Conservation (phyloP, 2,888 invertebrate genomes). For the Magallana nippona region DNA sequence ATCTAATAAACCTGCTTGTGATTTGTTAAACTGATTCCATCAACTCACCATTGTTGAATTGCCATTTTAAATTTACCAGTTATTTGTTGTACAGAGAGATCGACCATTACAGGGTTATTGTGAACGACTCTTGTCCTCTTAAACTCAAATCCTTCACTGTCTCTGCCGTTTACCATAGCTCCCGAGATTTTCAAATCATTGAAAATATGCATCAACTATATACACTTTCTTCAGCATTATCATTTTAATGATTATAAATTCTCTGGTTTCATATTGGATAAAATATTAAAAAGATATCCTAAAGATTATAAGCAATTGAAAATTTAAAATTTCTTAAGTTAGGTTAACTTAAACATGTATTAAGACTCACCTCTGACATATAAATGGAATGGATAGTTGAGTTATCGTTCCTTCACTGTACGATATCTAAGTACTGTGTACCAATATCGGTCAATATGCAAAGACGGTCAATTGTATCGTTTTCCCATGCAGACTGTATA, state of each 20-base stretch:
- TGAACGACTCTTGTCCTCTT: background rate
- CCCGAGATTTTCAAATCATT: background rate
- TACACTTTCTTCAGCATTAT: too few species aligned
- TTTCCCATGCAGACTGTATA: background rate
- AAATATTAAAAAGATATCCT: too few species aligned
- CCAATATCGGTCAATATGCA: too few species aligned
- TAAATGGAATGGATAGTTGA: background rate
- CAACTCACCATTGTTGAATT: too few species aligned
- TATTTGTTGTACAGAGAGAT: background rate
- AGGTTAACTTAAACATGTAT: background rate
- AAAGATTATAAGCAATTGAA: too few species aligned
- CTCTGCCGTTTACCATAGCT: background rate
- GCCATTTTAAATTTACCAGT: background rate
- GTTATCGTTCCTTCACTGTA: background rate
- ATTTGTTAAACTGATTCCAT: too few species aligned
- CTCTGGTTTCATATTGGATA: too few species aligned
- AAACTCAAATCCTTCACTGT: background rate
- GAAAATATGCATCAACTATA: too few species aligned
- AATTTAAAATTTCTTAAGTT: too few species aligned
- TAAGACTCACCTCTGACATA: background rate
- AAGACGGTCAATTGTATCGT: background rate
- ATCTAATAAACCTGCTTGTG: too few species aligned
- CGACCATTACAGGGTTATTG: background rate
- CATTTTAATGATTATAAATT: too few species aligned
- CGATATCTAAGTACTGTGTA: too few species aligned